Evolutionary conservation across 2,113 vertebrate species (phyloP), one percentile per base, ranked within the genome.

Genomic region (Desmodus rotundus): DNA sequence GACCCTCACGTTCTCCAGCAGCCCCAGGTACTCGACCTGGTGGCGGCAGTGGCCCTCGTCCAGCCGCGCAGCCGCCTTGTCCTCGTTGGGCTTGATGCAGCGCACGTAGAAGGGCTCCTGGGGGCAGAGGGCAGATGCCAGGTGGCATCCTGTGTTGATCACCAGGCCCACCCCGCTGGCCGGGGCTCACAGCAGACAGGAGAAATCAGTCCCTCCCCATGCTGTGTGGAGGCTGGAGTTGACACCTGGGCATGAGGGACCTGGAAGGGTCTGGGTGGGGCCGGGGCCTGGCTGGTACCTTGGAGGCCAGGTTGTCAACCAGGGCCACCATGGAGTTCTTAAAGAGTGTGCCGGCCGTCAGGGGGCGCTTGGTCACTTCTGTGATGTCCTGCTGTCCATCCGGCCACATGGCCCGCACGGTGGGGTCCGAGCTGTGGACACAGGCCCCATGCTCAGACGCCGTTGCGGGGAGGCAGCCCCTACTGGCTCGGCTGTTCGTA

Each of bases 91-190:
- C 88, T 99, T 99, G 74, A 99, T 98, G 96, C 99, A 99, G 19
- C 99, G 99, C 68, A 99, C 99, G 0, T 99, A 99, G 98, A 99
- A 99, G 0, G 99, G 99, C 97, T 99, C 99, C 99, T 99, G 93
- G 58, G 61, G 15, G 45, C 17, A 15, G 41, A 2, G 24, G 41
- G 22, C 26, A 24, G 5, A n/a, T n/a, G n/a, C n/a, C n/a, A n/a
- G n/a, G n/a, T 7, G 63, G 31, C 63, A 7, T n/a, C 33, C 16
- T 13, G 56, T 11, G 38, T 58, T 24, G 13, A 54, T 17, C 47
- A 9, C 41, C 8, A 10, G 20, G 17, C 24, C 52, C 50, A 61
- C 26, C 41, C 38, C 2, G 19, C 61, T 31, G 61, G 61, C 20
- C 14, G 19, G n/a, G 26, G 33, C 33, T 50, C 13, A 58, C 22